Evolutionary conservation across 2,888 invertebrate species (phyloP).

Genomic region (Acanthopleura granulata): DNA sequence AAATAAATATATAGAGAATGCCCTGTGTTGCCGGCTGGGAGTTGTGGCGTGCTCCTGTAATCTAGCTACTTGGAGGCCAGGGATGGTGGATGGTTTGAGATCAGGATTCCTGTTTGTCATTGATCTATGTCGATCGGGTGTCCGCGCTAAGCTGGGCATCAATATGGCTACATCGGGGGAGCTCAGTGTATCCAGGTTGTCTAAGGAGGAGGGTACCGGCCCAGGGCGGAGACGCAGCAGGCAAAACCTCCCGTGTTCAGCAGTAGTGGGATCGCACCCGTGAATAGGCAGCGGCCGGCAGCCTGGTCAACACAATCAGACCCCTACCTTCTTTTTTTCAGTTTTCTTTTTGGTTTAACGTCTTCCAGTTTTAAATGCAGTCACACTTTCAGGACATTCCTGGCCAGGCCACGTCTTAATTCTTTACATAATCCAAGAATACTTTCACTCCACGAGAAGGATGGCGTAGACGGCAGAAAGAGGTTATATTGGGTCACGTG

Average conservation of each 20-base stretch:
- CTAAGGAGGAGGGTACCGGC: conserved; percentile 95
- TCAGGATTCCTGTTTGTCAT: conserved; percentile 81
- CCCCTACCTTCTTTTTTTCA: no score
- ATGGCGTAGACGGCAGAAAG: no score
- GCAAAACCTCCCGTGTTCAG: conserved; percentile 98
- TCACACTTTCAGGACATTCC: no score
- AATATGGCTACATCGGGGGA: conserved; percentile 94
- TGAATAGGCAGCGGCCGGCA: conserved; percentile 86
- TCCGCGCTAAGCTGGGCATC: conserved; percentile 96
- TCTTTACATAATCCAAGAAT: no score
- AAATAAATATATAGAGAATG: neutral
- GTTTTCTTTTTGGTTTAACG: no score
- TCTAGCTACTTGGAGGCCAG: conserved; percentile 96
- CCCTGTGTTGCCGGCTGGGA: conserved; percentile 78
- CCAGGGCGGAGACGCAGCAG: conserved; percentile 78
- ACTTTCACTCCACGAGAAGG: no score
- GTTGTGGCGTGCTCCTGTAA: conserved; percentile 98
- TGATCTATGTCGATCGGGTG: conserved; percentile 85
- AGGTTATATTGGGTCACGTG: no score
- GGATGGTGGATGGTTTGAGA: conserved; percentile 92
- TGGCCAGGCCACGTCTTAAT: no score
- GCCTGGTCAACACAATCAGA: no score
- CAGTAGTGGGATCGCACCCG: conserved; percentile 99
- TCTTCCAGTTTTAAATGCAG: no score
- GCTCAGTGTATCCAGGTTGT: conserved; percentile 87